phyloP scores from a whole-genome alignment of 1,140 invertebrate species.

The Caenorhabditis brenneri region DNA sequence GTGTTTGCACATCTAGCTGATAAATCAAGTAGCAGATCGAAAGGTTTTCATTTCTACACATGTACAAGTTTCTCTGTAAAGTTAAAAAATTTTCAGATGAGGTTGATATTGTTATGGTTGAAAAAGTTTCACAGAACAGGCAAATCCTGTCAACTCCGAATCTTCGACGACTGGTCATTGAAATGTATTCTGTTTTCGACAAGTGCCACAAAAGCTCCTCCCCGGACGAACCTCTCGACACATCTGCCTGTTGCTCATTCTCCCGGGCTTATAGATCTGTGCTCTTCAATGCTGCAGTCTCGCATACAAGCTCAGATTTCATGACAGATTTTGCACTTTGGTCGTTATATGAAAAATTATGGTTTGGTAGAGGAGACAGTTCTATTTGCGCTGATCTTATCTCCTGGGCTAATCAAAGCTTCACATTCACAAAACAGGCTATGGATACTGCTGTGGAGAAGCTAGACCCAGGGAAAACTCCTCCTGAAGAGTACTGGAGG shows the following conservation, averaged over 20 bases:
- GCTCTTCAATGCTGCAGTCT: background rate
- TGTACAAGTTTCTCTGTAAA: background rate
- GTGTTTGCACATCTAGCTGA: background rate
- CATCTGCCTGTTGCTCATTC: background rate
- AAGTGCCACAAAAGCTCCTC: background rate
- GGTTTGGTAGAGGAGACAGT: conserved; percentile 16
- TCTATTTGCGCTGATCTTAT: background rate
- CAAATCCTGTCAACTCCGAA: background rate
- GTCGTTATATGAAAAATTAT: conserved; percentile 17
- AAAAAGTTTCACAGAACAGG: background rate
- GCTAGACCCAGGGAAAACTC: background rate
- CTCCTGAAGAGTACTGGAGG: background rate
- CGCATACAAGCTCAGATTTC: background rate
- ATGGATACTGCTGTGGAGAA: background rate
- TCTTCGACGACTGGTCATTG: background rate
- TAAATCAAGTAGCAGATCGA: background rate
- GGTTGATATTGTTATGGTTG: background rate
- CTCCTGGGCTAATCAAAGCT: background rate
- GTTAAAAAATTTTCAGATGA: background rate
- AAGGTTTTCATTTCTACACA: no score
- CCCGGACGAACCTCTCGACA: background rate
- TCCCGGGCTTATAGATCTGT: background rate
- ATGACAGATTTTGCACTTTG: conserved; percentile 16
- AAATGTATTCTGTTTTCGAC: conserved; percentile 24
- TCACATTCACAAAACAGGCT: background rate